phyloP scores from a whole-genome alignment of 2,888 invertebrate species.

The Euspilapteryx auroguttella region DNA sequence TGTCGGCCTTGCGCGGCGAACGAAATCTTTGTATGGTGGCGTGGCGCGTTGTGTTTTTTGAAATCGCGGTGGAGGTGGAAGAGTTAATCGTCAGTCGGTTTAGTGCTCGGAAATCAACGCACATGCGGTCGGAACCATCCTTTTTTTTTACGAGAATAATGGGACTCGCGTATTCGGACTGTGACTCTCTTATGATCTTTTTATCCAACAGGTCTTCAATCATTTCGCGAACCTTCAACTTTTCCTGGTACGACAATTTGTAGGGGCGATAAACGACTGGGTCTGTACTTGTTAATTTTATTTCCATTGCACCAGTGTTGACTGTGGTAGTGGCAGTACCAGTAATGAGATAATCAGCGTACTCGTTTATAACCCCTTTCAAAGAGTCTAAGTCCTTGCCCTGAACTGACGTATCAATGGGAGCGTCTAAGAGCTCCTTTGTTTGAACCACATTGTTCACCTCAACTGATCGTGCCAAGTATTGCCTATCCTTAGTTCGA shows the following conservation, averaged over 20 bases:
- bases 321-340: slow-evolving; percentile 5
- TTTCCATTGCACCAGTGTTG: slow-evolving; percentile 4
- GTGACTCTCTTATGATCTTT: slow-evolving; percentile 6
- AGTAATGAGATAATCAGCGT: neutral
- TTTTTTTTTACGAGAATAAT: slow-evolving; percentile 13
- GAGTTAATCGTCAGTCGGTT: slow-evolving; percentile 9
- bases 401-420: neutral
- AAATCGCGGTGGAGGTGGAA: too few relatives aligned
- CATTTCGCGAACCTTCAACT: slow-evolving; percentile 3
- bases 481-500: too few relatives aligned
- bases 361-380: neutral
- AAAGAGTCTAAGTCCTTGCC: neutral
- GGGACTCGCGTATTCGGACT: slow-evolving; percentile 14
- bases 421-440: neutral
- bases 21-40: too few relatives aligned
- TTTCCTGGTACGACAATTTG: slow-evolving; percentile 3
- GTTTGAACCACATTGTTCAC: neutral
- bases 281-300: slow-evolving; percentile 2
- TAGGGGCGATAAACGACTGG: slow-evolving; percentile 6
- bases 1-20: too few relatives aligned
- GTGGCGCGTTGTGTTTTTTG: too few relatives aligned
- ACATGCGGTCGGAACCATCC: slow-evolving; percentile 9
- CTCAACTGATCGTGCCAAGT: too few relatives aligned
- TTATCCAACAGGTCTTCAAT: slow-evolving; percentile 5
- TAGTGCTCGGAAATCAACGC: slow-evolving; percentile 8